A percentile compares a stretch with the other conserved stretches of the same genome.
phyloP scores from a whole-genome alignment of 2,797 vertebrate genomes.

The Rhincodon typus region DNA sequence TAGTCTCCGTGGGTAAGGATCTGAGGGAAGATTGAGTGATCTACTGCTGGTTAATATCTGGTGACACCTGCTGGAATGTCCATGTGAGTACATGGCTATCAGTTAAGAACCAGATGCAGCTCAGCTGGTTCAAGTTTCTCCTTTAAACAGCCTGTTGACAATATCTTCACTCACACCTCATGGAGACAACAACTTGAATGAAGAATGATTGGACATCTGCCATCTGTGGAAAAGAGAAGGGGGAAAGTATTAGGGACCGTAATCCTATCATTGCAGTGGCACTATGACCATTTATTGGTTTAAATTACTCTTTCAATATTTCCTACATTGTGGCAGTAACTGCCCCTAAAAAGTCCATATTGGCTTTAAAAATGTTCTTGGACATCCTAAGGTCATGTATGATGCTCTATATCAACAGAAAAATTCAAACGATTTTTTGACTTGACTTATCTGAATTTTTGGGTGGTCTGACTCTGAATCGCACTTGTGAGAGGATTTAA shows the following conservation, averaged over 20 bases:
- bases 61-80: not conserved
- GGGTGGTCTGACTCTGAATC: not conserved
- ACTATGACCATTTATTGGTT: not conserved
- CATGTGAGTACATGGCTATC: not conserved
- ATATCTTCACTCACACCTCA: not conserved
- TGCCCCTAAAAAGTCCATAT: not conserved
- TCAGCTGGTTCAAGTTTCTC: not conserved
- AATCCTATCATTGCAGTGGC: not conserved
- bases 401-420: not conserved
- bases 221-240: not conserved
- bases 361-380: not conserved
- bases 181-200: not conserved
- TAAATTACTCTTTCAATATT: not conserved
- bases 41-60: slow-evolving; percentile 8
- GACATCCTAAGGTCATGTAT: not conserved
- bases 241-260: not conserved
- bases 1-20: not conserved
- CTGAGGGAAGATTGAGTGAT: not conserved
- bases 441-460: no score
- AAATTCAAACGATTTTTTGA: no score
- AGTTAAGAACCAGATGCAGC: not conserved
- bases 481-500: not conserved
- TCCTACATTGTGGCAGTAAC: not conserved
- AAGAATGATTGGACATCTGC: not conserved
- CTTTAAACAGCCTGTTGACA: not conserved